Base-by-base conservation (phyloP, 2,797 vertebrate genomes). In the Notamacropus eugenii region DNA sequence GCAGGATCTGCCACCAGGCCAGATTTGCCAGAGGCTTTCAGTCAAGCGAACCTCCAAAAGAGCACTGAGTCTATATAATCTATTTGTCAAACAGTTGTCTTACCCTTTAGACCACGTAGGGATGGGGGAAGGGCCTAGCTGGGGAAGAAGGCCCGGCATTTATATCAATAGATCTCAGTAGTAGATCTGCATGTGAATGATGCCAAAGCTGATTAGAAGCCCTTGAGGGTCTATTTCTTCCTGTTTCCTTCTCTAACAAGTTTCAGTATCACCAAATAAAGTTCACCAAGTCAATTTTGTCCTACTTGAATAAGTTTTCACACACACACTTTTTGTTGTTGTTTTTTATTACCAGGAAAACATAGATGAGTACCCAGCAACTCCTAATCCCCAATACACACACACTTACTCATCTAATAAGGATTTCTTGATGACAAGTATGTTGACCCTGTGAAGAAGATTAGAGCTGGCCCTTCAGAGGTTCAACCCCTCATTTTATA, bases 181-280 rank as follows among this genome's bases (percentile, higher is more conserved):
- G 91, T 34, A 31, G 34, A 93, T 92, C 40, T 46, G 94, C 90
- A 94, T 54, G 92, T 54, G 57, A 82, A 93, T 54, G 95, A 97
- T 96, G 87, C 95, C 29, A 94, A 93, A 24, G 57, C 91, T 95
- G 97, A 98, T 97, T 95, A 96, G 96, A 50, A 96, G 90, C 90
- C 93, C 94, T 96, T 94, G 62, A 94, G 97, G 96, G 97, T 97
- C 92, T 27, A 46, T 96, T 93, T 96, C 95, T 98, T 97, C 97
- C 97, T 97, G 95, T 97, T 95, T 91, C 0, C 0, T 93, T 95
- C 90, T 95, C 93, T 56, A 94, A 93, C 92, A 93, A 96, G 67
- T 95, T 74, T 74, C 67, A 40, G 67, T 40, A 31, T 74, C 6
- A 22, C 16, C 16, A 22, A 74, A 14, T 16, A 34, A 82, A 24